Conservation (phyloP, 1,140 invertebrate genomes). For the Pseudomyrmex sp. region DNA sequence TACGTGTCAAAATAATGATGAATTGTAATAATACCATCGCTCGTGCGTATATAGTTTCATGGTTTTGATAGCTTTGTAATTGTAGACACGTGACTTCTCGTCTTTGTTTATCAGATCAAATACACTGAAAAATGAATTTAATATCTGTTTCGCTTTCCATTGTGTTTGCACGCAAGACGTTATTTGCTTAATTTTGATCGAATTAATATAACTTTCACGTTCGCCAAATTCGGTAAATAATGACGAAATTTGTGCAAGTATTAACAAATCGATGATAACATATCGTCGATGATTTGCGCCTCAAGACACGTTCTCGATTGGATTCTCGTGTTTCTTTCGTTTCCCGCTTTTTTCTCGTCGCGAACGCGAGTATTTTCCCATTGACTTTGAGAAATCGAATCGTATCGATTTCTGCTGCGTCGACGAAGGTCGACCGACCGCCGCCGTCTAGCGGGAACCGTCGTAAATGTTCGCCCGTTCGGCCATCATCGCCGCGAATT, state of each 20-base stretch:
- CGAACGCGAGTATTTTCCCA: conserved; percentile 28
- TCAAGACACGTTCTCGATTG: not conserved
- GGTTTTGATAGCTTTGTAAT: not conserved
- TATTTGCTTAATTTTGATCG: not conserved
- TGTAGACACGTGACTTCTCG: not conserved
- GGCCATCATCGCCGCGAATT: not conserved
- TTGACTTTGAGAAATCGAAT: conserved; percentile 37
- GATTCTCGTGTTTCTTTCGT: conserved; percentile 15
- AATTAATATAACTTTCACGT: not conserved
- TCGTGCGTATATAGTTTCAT: not conserved
- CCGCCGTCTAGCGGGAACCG: conserved; percentile 17
- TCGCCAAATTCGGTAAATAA: not conserved
- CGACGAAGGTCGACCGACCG: not conserved
- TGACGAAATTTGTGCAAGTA: not conserved
- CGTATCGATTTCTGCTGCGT: conserved; percentile 33
- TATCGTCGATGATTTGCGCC: not conserved
- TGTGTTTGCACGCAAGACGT: not conserved
- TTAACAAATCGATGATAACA: not conserved
- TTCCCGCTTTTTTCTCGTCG: conserved; percentile 7
- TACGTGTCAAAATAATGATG: not conserved
- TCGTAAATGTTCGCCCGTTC: conserved; percentile 11
- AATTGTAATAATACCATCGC: too few relatives aligned
- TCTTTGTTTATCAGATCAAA: too few relatives aligned
- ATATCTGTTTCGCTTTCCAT: not conserved
- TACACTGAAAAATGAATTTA: too few relatives aligned